phyloP scores from a whole-genome alignment of 53 echinoderm and acorn worm species.

The Luidia sarsii region DNA sequence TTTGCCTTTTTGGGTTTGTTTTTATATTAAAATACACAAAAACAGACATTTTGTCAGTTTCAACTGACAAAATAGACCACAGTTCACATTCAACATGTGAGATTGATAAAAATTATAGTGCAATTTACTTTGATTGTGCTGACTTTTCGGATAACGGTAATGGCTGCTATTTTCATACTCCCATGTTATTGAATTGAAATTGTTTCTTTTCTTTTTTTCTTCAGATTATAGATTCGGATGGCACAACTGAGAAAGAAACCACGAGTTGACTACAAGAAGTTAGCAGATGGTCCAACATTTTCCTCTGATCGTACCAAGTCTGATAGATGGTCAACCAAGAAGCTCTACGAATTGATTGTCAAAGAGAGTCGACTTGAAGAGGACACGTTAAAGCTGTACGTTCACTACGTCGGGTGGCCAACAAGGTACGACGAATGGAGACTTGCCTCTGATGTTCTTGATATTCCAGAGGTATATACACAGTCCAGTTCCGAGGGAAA shows the following conservation, averaged over 20 bases:
- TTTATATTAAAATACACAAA: no score
- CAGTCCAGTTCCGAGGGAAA: background rate
- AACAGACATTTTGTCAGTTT: no score
- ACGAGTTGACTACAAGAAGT: conserved; percentile 19
- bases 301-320: background rate
- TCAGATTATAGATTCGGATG: no score
- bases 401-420: conserved; percentile 70
- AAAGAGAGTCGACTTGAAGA: conserved; percentile 50
- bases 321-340: conserved; percentile 26
- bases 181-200: no score
- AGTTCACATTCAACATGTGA: no score
- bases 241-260: conserved; percentile 20
- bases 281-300: conserved; percentile 13
- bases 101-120: no score
- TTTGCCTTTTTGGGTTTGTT: no score
- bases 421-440: conserved; percentile 61
- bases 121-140: no score
- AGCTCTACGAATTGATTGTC: conserved; percentile 31
- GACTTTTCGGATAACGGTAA: no score
- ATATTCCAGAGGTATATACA: conserved; percentile 39
- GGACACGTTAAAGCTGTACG: conserved; percentile 17
- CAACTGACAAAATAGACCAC: no score
- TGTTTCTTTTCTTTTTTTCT: no score
- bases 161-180: no score
- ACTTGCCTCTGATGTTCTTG: conserved; percentile 27